Evolutionary conservation across 2,113 vertebrate genomes (phyloP), one percentile per base, ranked within the genome.

Genomic region (Lichenostomus cassidix): DNA sequence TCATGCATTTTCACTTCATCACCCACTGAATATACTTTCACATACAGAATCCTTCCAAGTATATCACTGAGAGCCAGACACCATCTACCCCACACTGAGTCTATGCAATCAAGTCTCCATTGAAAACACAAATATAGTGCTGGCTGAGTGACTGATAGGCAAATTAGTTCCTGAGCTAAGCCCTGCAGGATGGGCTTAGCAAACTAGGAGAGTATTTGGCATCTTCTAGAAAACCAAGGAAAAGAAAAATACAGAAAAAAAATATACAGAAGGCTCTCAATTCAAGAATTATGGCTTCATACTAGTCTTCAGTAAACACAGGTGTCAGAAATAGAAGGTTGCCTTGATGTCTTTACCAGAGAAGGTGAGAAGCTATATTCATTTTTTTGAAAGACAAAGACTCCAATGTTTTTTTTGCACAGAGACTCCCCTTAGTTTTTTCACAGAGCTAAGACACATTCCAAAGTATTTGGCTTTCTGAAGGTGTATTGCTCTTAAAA

Each of bases 71-170:
- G 59, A 96, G 94, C 91, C 96, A 97, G 95, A 92, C 93, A 87
- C 56, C 93, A 93, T 93, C 82, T 94, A 96, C 94, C 87, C 67
- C 90, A 94, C 82, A 92, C 75, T 86, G 90, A 95, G 91, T 50
- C 84, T 91, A 14, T 88, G 75, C 68, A 95, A 96, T 94, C 74
- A 93, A 91, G 55, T 56, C 33, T 91, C 52, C 82, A 95, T 70
- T 95, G 93, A 93, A 95, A 91, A 91, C 53, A 94, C 67, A 97
- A 95, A 93, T 94, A 83, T 50, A 96, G 87, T 88, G 24, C 71
- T 95, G 68, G 82, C 89, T 92, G 87, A 76, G 49, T 79, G 58
- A 91, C 84, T 94, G 94, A 95, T 94, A 95, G 70, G 91, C 67
- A 97, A 94, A 96, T 95, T 88, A 85, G 47, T 31, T 90, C 59